Evolutionary conservation across 2,113 vertebrate genomes (phyloP).

Genomic region (Thalassoma bifasciatum): DNA sequence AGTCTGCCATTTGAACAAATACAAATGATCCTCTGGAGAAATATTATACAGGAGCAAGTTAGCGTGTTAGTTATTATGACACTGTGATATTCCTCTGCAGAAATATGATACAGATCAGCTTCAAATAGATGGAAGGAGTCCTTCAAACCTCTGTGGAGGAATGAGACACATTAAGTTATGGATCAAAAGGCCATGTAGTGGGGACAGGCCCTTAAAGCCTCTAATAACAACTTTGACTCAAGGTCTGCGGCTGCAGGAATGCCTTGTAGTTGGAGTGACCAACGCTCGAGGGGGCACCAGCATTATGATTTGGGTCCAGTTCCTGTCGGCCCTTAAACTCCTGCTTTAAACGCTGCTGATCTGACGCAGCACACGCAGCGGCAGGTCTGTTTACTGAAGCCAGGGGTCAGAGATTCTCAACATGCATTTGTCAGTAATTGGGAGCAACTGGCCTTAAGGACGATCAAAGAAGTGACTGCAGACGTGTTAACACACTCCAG

Average conservation of each 20-base stretch:
- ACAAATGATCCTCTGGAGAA: neutral
- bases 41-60: neutral
- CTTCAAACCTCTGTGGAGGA: constrained; percentile 14
- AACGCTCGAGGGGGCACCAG: constrained; percentile 11
- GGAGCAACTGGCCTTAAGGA: constrained; percentile 35
- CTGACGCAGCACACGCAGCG: constrained; percentile 33
- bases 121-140: neutral
- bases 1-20: neutral
- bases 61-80: neutral
- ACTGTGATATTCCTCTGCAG: neutral
- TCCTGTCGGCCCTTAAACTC: constrained; percentile 49
- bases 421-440: constrained; percentile 63
- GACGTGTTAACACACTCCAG: constrained; percentile 30
- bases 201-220: constrained; percentile 8
- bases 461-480: constrained; percentile 31
- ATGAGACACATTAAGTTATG: constrained; percentile 23
- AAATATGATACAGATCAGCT: neutral
- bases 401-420: constrained; percentile 48
- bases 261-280: constrained; percentile 38
- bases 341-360: constrained; percentile 41
- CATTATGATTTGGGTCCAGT: constrained; percentile 31
- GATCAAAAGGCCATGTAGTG: constrained; percentile 25
- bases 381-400: constrained; percentile 61
- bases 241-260: constrained; percentile 18
- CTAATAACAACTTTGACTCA: constrained; percentile 16